Evolutionary conservation across 2,797 vertebrate species (phyloP).

Genomic region (Tympanoctomys barrerae): DNA sequence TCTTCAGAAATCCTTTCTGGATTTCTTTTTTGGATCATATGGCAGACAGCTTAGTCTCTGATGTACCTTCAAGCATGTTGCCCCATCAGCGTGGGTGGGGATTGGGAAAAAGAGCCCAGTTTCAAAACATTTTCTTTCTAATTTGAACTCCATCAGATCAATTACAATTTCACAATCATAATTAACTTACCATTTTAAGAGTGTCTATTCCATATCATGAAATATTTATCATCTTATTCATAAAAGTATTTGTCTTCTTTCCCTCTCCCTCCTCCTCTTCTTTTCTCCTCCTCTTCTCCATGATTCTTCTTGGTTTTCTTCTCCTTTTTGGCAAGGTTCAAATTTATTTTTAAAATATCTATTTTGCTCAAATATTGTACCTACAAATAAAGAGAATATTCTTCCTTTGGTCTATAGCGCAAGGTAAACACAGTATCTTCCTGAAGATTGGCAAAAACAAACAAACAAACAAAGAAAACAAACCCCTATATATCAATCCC

Average conservation of each 20-base stretch:
- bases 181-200: background rate
- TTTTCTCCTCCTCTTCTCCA: background rate
- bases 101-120: background rate
- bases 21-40: background rate
- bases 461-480: no score
- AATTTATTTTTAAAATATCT: conserved; percentile 2
- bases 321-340: conserved; percentile 7
- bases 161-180: background rate
- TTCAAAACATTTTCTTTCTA: background rate
- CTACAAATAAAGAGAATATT: background rate
- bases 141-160: background rate
- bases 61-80: background rate
- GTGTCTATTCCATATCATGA: background rate
- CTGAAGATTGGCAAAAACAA: background rate
- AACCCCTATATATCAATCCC: no score
- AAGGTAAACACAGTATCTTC: conserved; percentile 15
- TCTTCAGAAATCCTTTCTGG: background rate
- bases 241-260: background rate
- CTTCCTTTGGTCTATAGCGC: background rate
- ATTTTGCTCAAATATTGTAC: background rate
- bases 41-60: background rate
- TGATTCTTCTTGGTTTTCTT: background rate
- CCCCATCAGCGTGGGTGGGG: background rate
- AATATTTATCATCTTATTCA: conserved; percentile 41
- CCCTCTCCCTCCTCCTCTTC: background rate